These are phyloP conservation scores for Paraplagusia blochii DNA, from an alignment of 2,113 vertebrate genomes.

Conservation along the genomic window DNA sequence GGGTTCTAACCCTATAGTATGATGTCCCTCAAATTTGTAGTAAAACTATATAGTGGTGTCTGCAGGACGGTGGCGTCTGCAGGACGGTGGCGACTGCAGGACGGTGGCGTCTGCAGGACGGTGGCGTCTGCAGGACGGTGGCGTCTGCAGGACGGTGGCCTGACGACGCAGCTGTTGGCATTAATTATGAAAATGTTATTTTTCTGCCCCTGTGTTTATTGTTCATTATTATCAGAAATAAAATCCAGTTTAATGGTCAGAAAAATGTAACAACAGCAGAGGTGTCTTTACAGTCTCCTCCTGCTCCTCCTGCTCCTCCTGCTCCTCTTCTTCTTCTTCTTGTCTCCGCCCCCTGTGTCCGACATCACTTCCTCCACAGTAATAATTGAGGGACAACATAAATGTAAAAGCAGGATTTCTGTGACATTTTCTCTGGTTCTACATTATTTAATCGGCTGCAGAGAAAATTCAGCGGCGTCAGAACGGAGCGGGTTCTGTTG, in stretches of 20 bases:
- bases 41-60: too few relatives aligned
- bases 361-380: conserved; percentile 6
- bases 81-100: too few relatives aligned
- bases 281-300: conserved; percentile 12
- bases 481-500: too few relatives aligned
- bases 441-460: too few relatives aligned
- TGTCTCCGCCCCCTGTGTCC: conserved; percentile 10
- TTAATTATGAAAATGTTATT: conserved; percentile 49
- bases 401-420: conserved; percentile 1
- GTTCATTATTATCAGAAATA: conserved; percentile 33
- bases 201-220: conserved; percentile 36
- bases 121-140: conserved; percentile 11
- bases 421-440: not conserved
- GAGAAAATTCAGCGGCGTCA: too few relatives aligned
- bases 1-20: too few relatives aligned
- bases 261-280: conserved; percentile 32
- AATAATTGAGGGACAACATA: conserved; percentile 10
- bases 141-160: conserved; percentile 5
- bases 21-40: too few relatives aligned
- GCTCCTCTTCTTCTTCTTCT: too few relatives aligned
- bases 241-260: conserved; percentile 11
- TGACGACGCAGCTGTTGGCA: conserved; percentile 43
- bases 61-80: too few relatives aligned
- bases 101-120: conserved; percentile 12
- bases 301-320: too few relatives aligned